Conservation (phyloP, 2,888 invertebrate genomes). For the Agriopis leucophaearia region DNA sequence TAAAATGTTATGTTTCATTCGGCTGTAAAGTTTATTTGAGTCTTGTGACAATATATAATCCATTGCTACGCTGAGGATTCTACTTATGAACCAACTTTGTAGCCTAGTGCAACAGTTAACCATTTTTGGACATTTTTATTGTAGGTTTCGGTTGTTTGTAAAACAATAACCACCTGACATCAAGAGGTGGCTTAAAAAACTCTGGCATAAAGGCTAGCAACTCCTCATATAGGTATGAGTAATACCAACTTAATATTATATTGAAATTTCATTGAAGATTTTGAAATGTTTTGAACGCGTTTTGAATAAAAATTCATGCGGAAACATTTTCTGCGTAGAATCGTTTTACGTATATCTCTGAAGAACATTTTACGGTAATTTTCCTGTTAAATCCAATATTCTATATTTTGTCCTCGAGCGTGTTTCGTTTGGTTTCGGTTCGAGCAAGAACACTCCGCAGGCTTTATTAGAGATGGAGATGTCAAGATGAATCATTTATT, state of each 20-base stretch:
- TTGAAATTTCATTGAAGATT: too few species aligned
- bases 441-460: conserved; percentile 1
- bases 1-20: too few species aligned
- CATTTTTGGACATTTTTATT: too few species aligned
- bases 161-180: too few species aligned
- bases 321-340: background rate
- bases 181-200: too few species aligned
- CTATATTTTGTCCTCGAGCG: background rate
- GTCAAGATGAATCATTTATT: conserved; percentile 28
- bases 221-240: background rate
- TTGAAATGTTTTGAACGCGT: background rate
- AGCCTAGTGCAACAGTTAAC: too few species aligned
- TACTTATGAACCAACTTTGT: too few species aligned
- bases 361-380: conserved; percentile 14
- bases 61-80: too few species aligned
- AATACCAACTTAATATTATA: background rate
- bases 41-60: too few species aligned
- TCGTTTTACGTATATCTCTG: conserved; percentile 3
- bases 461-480: conserved; percentile 13
- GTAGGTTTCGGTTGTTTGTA: too few species aligned
- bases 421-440: conserved; percentile 12
- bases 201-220: too few species aligned
- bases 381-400: conserved; percentile 20
- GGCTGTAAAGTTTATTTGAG: too few species aligned
- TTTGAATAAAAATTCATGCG: background rate